phyloP scores from a whole-genome alignment of 2,888 invertebrate genomes.

The Drosophila pegasa region DNA sequence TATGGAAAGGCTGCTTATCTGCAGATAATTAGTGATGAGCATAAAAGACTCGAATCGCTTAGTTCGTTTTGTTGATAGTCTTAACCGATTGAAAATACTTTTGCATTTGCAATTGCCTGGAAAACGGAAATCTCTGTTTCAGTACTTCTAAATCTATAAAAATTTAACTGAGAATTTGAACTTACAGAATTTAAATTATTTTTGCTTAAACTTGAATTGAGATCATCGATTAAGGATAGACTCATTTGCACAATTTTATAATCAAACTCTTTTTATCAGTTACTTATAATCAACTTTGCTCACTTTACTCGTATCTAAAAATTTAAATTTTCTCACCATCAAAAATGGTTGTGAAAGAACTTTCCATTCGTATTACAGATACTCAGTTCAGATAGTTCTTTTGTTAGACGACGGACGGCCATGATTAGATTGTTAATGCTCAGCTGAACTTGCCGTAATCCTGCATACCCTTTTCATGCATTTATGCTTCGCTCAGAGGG shows the following conservation, averaged over 20 bases:
- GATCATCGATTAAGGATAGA: too few relatives aligned
- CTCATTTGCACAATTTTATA: too few relatives aligned
- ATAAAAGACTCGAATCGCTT: slow-evolving; percentile 1
- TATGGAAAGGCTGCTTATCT: not conserved
- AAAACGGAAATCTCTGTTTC: not conserved
- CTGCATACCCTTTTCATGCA: not conserved
- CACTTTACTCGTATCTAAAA: not conserved
- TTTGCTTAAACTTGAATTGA: too few relatives aligned
- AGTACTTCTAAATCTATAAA: not conserved
- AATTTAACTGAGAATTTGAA: not conserved
- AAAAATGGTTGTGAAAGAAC: too few relatives aligned
- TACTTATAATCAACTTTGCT: not conserved
- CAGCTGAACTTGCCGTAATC: not conserved
- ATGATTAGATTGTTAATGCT: slow-evolving; percentile 6
- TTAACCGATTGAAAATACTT: slow-evolving; percentile 6
- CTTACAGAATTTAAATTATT: too few relatives aligned
- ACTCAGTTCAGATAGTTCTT: not conserved
- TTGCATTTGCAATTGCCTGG: not conserved
- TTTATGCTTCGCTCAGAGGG: not conserved
- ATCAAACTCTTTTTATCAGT: too few relatives aligned
- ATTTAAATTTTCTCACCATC: not conserved
- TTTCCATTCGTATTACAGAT: not conserved
- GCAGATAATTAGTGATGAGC: not conserved
- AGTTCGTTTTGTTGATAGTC: not conserved
- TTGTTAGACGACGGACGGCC: not conserved